Base-by-base conservation (phyloP, 2,888 invertebrate genomes). In the Phymatocera aterrima region DNA sequence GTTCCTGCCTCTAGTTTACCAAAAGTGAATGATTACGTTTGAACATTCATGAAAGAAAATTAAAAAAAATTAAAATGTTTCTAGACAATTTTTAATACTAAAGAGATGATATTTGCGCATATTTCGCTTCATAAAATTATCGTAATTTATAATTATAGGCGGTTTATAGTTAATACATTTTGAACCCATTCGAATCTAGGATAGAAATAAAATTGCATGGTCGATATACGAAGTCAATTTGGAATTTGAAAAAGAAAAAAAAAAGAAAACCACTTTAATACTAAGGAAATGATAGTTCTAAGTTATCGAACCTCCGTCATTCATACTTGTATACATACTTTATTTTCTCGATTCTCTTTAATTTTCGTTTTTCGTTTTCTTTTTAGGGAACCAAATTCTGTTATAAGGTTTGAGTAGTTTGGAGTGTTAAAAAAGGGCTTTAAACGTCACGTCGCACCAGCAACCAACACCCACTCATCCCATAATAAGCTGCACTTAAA, bases 381-480 rank as follows among this genome's bases (percentile, higher is more conserved):
- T 75, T 75, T 75, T 75, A 75, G 57, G 75, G 40, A 24, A 54
- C 15, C 60, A 40, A 75, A 75, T 37, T 75, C 75, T 75, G 75
- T 57, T 78, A 15, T 72, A 78, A 57, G 78, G 61, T 78, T 75
- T 43, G n/a, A n/a, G n/a, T n/a, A 54, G 40, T 54, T 78, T 60
- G 78, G 48, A 37, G 48, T 60, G 74, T 78, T 72, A 72, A 74
- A 74, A 74, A 78, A 60, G 74, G 60, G 48, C 43, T 40, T 68
- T 70, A 46, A 43, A 74, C 61, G 46, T 46, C 40, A 74, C 68
- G 40, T 78, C 68, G 68, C 78, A 78, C 68, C 78, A 78, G 68
- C 54, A 54, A 54, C 54, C 57, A 64, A 21, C 65, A 21, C n/a
- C n/a, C 54, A 54, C 78, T 43, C 40, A 70, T 68, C 77, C 48